Evolutionary conservation across 2,888 invertebrate species (phyloP), one percentile per base, ranked within the genome.

Genomic region (Frankliniella intonsa): DNA sequence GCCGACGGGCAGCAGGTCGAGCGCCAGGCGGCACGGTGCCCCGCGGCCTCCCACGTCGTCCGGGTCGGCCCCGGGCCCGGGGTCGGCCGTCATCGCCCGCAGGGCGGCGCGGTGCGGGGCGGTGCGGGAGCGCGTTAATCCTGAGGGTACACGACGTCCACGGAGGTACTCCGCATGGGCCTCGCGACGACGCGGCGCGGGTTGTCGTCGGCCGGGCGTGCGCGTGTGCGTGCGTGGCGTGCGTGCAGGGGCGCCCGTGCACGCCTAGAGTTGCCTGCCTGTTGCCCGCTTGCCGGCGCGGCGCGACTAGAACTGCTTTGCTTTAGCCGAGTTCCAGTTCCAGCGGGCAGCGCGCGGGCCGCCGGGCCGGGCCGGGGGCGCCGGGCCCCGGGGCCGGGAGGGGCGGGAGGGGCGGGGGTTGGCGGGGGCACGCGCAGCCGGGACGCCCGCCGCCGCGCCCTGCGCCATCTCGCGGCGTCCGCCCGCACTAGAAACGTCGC

Each of bases 261-360:
- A 38, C 38, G 69, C n/a, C 69, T 5, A 9, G 69, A 0, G 25
- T 0, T 22, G 69, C 69, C 25, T 76, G 69, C 69, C 69, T 76
- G 69, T 76, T 76, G 69, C 69, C 69, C 25, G 69, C 69, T 69
- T 69, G 69, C 69, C 69, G 69, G 69, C 55, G 55, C 69, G 25
- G 69, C 69, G 69, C 69, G 25, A 76, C 69, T 22, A 22, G 25
- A 25, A 76, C 69, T 76, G 69, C 69, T 38, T 38, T 38, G 38
- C 38, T 38, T 38, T 38, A 2, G 69, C 25, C 25, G 69, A 76
- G 22, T 76, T 76, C 69, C 25, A 76, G 69, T 76, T 76, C 69
- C 69, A 76, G 69, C 69, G 0, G 55, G 38, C 38, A 3, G 38
- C 38, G 2, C 38, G 62, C 62, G n/a, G n/a, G 55, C 19, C 55